Evolutionary conservation across 2,797 vertebrate genomes (phyloP), one percentile per base, ranked within the genome.

Genomic region (Scarus forsteni): DNA sequence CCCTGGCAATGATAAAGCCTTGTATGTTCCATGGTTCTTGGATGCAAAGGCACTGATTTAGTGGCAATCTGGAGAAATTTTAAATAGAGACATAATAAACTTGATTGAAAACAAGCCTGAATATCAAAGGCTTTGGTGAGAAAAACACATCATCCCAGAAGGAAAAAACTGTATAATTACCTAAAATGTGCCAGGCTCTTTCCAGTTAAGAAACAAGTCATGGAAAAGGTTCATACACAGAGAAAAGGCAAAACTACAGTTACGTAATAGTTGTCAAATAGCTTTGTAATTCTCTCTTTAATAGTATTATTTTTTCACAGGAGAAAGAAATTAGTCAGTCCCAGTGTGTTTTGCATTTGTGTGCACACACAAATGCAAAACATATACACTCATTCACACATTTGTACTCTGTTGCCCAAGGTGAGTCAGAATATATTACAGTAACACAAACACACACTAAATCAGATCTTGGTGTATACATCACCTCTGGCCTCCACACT

Each of bases 341-440:
- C 45, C 10, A 54, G 52, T 60, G 63, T 46, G 36, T 66, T 75
- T 59, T 54, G 46, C 56, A 27, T 77, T 66, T 74, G 49, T 75
- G 70, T 66, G 70, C 50, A 55, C 7, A 16, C 59, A 71, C 16
- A 62, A 57, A 46, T 13, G 27, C 27, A 27, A 27, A 27, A 43
- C 63, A 40, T 16, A 52, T 77, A 10, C 70, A 67, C 74, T 63
- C 54, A 82, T 80, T 51, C 1, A 48, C 68, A 64, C 72, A 80
- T 85, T 82, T 81, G 70, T 60, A 79, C 66, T 72, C 51, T 76
- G 50, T 75, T 83, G 69, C 74, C 57, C 65, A 18, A 80, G 72
- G 62, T 83, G 73, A 89, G 78, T 88, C 84, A 88, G 88, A 89
- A 83, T 90, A 80, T 82, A 86, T 91, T 75, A 77, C 39, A 43